Conservation (phyloP, 2,797 vertebrate genomes). For the Brachymystax lenok region DNA sequence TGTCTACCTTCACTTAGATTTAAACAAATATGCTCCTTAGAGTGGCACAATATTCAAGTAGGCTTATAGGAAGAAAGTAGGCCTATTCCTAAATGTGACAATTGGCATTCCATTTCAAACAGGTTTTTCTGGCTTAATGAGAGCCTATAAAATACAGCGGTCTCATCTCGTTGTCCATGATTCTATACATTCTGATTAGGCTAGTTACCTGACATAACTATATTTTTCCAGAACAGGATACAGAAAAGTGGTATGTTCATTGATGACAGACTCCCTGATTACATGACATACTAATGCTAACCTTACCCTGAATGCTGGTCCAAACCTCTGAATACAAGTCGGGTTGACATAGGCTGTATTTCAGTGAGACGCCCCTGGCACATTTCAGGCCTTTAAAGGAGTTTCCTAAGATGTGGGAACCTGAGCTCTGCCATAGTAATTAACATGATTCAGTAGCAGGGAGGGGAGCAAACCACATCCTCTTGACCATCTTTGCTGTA, state of each 20-base stretch:
- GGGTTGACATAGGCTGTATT: background rate
- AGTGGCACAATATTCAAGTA: too few species aligned
- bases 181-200: constrained; percentile 56
- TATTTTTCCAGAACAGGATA: background rate
- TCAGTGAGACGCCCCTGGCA: background rate
- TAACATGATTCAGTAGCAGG: background rate
- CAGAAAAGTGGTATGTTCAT: constrained; percentile 32
- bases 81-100: constrained; percentile 42
- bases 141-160: constrained; percentile 64
- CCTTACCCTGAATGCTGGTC: constrained; percentile 7
- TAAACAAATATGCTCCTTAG: too few species aligned
- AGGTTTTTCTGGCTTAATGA: constrained; percentile 65
- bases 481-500: background rate
- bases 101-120: constrained; percentile 74
- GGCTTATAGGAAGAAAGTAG: too few species aligned
- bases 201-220: background rate
- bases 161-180: constrained; percentile 53
- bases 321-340: background rate
- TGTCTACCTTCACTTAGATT: too few species aligned
- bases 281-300: background rate
- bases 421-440: background rate
- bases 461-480: background rate
- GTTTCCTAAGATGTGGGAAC: background rate
- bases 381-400: background rate
- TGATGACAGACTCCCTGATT: background rate